These are phyloP conservation scores for Carcharodon carcharias DNA, from an alignment of 2,797 vertebrate genomes.

Conservation along the genomic window DNA sequence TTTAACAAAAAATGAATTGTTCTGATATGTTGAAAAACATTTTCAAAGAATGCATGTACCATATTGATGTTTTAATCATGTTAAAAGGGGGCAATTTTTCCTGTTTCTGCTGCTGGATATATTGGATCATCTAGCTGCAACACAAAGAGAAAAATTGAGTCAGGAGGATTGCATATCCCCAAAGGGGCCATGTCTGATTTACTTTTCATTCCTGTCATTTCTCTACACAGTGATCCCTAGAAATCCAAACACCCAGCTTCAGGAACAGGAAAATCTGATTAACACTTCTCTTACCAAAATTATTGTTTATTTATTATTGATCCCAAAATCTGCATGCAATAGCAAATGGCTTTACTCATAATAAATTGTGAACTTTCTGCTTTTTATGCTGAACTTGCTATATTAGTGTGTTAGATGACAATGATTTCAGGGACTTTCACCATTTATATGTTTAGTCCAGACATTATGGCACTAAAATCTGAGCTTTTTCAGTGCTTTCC, in stretches of 20 bases:
- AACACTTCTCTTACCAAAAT: not conserved
- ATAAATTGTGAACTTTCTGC: not conserved
- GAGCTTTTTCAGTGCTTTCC: not conserved
- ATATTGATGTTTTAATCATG: not conserved
- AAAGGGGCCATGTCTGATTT: not conserved
- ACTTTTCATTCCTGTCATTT: too few species aligned
- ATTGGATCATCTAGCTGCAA: not conserved
- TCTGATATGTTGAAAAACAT: not conserved
- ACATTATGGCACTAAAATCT: not conserved
- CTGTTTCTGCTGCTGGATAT: too few species aligned
- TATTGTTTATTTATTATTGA: not conserved
- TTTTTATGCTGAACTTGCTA: not conserved
- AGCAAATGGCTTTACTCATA: not conserved
- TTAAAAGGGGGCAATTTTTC: not conserved
- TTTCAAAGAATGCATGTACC: not conserved
- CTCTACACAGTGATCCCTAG: too few species aligned
- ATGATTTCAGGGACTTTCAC: not conserved
- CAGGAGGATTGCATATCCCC: not conserved
- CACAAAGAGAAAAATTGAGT: not conserved
- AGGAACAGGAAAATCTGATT: too few species aligned
- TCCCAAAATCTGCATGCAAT: not conserved
- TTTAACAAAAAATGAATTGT: not conserved
- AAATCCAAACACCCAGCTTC: too few species aligned
- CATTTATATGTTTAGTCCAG: not conserved
- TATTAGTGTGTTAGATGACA: not conserved